A percentile compares a stretch with the other conserved stretches of the same genome.
Conservation (phyloP, 2,113 vertebrate species). For the Propithecus coquereli region DNA sequence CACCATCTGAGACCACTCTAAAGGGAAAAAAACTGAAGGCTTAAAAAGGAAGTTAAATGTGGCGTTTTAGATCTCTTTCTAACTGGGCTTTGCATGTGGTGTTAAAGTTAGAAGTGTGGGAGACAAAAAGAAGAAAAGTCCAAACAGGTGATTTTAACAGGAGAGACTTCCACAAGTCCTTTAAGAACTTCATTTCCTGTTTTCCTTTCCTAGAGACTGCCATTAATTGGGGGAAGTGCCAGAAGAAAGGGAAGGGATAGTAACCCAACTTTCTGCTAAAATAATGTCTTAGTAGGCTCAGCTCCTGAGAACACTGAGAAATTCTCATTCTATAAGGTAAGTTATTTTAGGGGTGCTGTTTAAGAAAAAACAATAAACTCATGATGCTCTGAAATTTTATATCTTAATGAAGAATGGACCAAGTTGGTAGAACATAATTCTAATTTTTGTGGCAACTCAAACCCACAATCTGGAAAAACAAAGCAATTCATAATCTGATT, state of each 20-base stretch:
- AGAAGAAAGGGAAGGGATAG: neutral
- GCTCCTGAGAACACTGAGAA: neutral
- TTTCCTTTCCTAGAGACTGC: constrained; percentile 9
- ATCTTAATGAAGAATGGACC: neutral
- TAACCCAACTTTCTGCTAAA: constrained; percentile 24
- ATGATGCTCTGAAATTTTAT: neutral
- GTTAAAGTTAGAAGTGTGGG: neutral
- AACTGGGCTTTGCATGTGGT: constrained; percentile 19
- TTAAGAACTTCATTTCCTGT: constrained; percentile 34
- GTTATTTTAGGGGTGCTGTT: neutral
- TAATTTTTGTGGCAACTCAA: neutral
- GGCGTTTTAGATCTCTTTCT: constrained; percentile 30
- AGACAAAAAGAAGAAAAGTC: constrained; percentile 17
- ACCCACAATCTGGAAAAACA: neutral
- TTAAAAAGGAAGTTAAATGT: constrained; percentile 23
- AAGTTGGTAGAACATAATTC: constrained; percentile 14
- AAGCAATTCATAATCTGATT: neutral
- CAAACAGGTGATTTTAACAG: constrained; percentile 25
- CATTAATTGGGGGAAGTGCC: neutral
- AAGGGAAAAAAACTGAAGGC: neutral
- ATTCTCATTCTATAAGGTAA: neutral
- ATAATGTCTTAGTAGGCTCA: neutral
- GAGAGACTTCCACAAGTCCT: constrained; percentile 9
- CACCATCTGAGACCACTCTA: constrained; percentile 34
- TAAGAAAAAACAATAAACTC: neutral